Evolutionary conservation across 2,888 invertebrate genomes (phyloP).

Genomic region (Coenonympha arcania): DNA sequence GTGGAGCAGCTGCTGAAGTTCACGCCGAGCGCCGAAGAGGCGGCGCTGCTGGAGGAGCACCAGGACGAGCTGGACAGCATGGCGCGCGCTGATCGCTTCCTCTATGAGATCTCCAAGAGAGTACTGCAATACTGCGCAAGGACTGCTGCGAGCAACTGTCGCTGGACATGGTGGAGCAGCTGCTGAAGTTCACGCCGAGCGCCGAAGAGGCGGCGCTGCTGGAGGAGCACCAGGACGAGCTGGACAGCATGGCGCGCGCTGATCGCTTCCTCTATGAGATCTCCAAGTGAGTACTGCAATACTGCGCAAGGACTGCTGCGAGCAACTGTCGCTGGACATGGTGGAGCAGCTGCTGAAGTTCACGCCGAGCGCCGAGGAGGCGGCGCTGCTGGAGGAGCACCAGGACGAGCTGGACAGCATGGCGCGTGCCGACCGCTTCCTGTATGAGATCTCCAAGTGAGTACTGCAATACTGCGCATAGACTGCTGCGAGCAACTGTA

Average conservation of each 20-base stretch:
- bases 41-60: constrained; percentile 92
- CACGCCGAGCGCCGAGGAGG: constrained; percentile 95
- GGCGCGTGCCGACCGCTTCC: constrained; percentile 94
- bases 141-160: too few relatives aligned
- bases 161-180: too few relatives aligned
- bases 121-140: too few relatives aligned
- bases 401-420: constrained; percentile 93
- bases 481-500: too few relatives aligned
- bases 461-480: too few relatives aligned
- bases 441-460: constrained; percentile 97
- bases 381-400: constrained; percentile 92
- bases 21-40: constrained; percentile 95
- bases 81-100: constrained; percentile 94
- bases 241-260: constrained; percentile 92
- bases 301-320: too few relatives aligned
- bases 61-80: constrained; percentile 93
- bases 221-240: constrained; percentile 94
- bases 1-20: constrained; percentile 97
- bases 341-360: constrained; percentile 97
- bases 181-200: constrained; percentile 96
- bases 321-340: too few relatives aligned
- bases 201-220: constrained; percentile 93
- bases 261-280: constrained; percentile 97
- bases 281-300: constrained; percentile 92
- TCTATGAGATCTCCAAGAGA: constrained; percentile 97